Percentiles rank a stretch among this genome's conserved stretches.
phyloP scores from a whole-genome alignment of 2,888 invertebrate genomes.

The Ectemnius lituratus region DNA sequence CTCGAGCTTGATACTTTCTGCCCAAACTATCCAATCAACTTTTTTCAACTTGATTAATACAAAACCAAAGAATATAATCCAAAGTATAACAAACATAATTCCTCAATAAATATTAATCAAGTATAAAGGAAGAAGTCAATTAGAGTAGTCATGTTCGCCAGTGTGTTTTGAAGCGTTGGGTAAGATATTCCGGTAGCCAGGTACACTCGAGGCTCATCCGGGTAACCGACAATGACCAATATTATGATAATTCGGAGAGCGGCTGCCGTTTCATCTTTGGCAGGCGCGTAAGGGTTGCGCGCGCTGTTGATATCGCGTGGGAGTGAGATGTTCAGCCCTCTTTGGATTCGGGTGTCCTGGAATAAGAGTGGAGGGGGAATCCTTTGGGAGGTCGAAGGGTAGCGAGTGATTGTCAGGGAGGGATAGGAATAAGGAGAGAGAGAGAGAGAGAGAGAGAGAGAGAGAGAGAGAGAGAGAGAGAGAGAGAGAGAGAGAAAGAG shows the following conservation, averaged over 20 bases:
- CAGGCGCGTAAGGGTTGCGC: background rate
- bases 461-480: conserved; percentile 49
- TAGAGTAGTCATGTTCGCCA: no score
- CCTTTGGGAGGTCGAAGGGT: background rate
- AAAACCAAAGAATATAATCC: no score
- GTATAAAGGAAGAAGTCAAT: no score
- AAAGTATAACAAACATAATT: no score
- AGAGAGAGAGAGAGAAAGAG: conserved; percentile 44
- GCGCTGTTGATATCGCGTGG: no score
- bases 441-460: conserved; percentile 49
- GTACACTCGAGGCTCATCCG: conserved; percentile 68
- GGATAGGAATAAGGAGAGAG: conserved; percentile 31
- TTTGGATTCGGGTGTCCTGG: background rate
- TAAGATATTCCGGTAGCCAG: conserved; percentile 57
- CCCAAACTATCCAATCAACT: no score
- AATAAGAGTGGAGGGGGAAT: no score
- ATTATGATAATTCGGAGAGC: conserved; percentile 74
- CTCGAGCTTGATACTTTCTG: no score
- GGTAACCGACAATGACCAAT: conserved; percentile 72
- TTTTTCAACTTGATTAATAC: no score
- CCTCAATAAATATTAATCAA: no score
- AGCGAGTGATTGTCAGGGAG: conserved; percentile 46
- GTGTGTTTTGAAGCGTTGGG: conserved; percentile 19
- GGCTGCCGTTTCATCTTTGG: conserved; percentile 59
- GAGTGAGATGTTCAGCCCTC: background rate